Evolutionary conservation across 2,888 invertebrate genomes (phyloP).

Genomic region (Rhamnusium bicolor): DNA sequence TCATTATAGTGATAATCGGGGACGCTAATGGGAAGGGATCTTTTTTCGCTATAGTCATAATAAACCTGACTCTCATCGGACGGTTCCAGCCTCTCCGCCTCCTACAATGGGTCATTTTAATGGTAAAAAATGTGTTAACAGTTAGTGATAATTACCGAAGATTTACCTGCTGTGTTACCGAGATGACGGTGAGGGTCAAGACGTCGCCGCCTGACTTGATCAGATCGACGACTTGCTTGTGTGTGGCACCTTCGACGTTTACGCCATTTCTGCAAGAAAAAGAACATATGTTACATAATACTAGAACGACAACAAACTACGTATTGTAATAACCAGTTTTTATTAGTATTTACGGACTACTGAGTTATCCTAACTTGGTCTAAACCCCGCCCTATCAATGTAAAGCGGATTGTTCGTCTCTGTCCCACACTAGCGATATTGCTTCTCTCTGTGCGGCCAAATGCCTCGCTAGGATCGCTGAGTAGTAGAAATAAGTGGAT

Average conservation of each 20-base stretch:
- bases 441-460: too few species aligned
- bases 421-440: too few species aligned
- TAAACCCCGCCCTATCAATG: too few species aligned
- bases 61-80: conserved; percentile 87
- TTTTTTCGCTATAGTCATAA: conserved; percentile 95
- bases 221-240: conserved; percentile 98
- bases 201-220: conserved; percentile 99
- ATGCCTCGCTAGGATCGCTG: too few species aligned
- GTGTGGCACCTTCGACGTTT: conserved; percentile 99
- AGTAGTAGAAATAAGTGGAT: too few species aligned
- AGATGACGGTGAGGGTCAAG: conserved; percentile 95
- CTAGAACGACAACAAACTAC: neutral
- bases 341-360: too few species aligned
- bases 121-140: conserved; percentile 23
- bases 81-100: conserved; percentile 88
- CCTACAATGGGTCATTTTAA: conserved; percentile 71
- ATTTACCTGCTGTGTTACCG: conserved; percentile 90
- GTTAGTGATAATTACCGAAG: conserved; percentile 21
- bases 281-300: neutral
- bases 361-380: too few species aligned
- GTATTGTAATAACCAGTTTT: too few species aligned
- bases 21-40: conserved; percentile 89
- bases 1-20: conserved; percentile 96
- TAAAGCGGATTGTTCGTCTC: too few species aligned
- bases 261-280: conserved; percentile 86